Base-by-base conservation (phyloP, 2,113 vertebrate genomes). In the Aldabrachelys gigantea region DNA sequence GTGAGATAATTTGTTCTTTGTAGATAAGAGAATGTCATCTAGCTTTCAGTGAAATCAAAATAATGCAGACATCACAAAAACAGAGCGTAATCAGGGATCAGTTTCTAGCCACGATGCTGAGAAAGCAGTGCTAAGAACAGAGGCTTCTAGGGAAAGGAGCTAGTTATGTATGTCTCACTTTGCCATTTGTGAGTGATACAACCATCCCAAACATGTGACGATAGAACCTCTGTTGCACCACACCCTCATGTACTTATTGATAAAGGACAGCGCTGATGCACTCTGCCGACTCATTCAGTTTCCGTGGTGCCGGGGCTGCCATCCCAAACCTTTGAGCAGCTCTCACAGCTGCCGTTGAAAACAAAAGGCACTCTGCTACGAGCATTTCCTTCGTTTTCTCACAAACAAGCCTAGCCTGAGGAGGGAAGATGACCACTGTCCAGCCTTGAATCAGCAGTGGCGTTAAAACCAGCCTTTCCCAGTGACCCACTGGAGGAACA, bases 1-100 rank as follows among this genome's bases (percentile, higher is more conserved):
- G 94, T 94, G 92, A 11, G 13, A 95, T 96, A 94, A 97, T 97
- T 92, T 97, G 89, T 91, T 78, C 88, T 96, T 92, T 96, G 92
- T 95, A 0, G 87, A 96, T 91, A 97, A 91, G 91, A 89, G 94
- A 92, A 92, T 83, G 83, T 82, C 50, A 14, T 69, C 93, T 92
- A 88, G 90, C 88, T 88, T 92, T 93, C 88, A 81, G 79, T 92
- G 10, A 49, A 84, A 88, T 93, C 89, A 90, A 93, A 5, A 2
- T 31, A 89, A 72, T 65, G 87, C 62, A 59, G 78, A 84, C 19
- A 25, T 50, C 22, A 31, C 89, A 56, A 69, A 82, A 76, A 59
- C 29, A 13, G 6, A 50, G 38, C 38, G 54, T 38, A 79, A 22
- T 38, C 54, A 76, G 49, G 31, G 49, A 82, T 82, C 87, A 14